Evolutionary conservation across 2,888 invertebrate species (phyloP).

Genomic region (Dinocampus coccinellae): DNA sequence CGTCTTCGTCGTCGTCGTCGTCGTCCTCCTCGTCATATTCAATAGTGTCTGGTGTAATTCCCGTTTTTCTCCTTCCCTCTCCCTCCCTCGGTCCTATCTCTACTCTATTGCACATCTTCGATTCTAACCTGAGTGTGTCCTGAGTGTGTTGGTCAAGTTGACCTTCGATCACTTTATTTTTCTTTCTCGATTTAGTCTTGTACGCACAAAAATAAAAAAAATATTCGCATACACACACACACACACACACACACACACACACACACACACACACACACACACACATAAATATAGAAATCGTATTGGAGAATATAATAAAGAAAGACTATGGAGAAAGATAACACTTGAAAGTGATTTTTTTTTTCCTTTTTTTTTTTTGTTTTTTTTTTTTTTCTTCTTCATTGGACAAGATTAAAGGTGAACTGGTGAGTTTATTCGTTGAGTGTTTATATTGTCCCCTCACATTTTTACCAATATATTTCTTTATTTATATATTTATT

Average conservation of each 20-base stretch:
- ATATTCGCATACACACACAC: background rate
- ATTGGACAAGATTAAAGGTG: conserved; percentile 9
- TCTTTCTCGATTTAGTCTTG: background rate
- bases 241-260: background rate
- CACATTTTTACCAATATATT: background rate
- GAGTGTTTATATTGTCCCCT: background rate
- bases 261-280: too few relatives aligned
- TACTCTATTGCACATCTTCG: too few relatives aligned
- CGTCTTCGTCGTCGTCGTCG: conserved; percentile 32
- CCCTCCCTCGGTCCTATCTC: background rate
- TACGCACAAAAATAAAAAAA: background rate
- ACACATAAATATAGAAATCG: background rate
- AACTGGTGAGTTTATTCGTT: conserved; percentile 26
- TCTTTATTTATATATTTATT: background rate
- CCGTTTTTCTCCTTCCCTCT: conserved; percentile 12
- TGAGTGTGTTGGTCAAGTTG: conserved; percentile 28
- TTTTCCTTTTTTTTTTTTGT: background rate
- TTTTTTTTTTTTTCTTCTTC: background rate
- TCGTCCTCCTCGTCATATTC: conserved; percentile 40
- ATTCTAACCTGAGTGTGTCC: conserved; percentile 1
- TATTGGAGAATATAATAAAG: background rate
- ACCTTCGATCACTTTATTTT: conserved; percentile 32
- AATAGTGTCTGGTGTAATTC: conserved; percentile 23
- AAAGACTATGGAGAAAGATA: background rate
- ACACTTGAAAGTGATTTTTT: background rate